Evolutionary conservation across 2,797 vertebrate genomes (phyloP), one percentile per base, ranked within the genome.

Genomic region (Discoglossus pictus): DNA sequence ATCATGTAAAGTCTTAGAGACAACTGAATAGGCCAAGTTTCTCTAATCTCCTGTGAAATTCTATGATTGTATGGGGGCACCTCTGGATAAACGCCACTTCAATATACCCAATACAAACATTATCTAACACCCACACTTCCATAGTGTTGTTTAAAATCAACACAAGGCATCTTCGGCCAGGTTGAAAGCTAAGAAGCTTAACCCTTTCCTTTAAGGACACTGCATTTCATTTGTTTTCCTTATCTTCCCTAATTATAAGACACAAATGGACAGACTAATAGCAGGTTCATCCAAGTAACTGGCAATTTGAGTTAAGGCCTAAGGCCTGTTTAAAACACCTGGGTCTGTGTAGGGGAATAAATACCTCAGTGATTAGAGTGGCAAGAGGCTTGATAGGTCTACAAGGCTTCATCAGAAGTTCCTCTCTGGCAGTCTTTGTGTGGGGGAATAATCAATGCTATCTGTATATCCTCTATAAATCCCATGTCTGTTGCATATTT

Each of bases 261-360:
- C 55, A 59, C 55, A 59, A 59, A 59, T 59, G 23, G 55, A 43
- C 55, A 59, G 39, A 39, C 15, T 59, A 59, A 59, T 59, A 59
- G 55, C 55, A 27, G 38, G 21, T 42, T 59, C 39, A 16, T 31
- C 39, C 31, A 48, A 36, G 34, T 48, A 61, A 48, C 31, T 38
- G 18, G 1, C 44, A 43, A 59, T 59, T 59, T 39, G 17, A 48
- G 31, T 24, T 50, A 36, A 20, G 25, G 59, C 59, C 44, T 50
- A 36, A 16, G 59, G 44, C 59, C 59, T 48, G 20, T 24, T 50
- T 38, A 23, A 61, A 38, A 48, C 59, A 61, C 44, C 59, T 61
- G 59, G 59, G 44, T 12, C 55, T 43, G 15, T 15, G 18, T n/a
- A 38, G 53, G 53, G 20, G 16, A 61, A 61, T 61, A 61, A 50